These are phyloP conservation scores for Catamblyrhynchus diadema DNA, from an alignment of 2,797 vertebrate genomes.

Conservation along the genomic window DNA sequence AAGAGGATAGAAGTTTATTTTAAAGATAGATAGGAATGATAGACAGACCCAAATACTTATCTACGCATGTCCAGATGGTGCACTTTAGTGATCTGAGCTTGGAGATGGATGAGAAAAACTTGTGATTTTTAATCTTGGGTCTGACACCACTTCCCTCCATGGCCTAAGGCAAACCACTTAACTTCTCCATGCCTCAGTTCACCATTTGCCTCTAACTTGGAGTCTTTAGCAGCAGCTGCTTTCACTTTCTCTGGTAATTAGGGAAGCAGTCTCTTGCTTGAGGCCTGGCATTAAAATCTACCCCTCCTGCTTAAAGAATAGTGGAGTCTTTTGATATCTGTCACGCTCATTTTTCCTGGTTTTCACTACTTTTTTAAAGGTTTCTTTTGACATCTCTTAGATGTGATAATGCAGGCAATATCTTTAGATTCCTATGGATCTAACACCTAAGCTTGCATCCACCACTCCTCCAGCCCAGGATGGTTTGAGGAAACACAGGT, in stretches of 20 bases:
- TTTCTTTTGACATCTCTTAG: background rate
- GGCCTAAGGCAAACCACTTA: conserved; percentile 46
- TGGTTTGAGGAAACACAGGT: background rate
- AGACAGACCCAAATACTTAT: background rate
- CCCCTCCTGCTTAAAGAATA: background rate
- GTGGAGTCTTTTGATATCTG: background rate
- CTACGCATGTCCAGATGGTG: conserved; percentile 25
- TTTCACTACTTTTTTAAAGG: background rate
- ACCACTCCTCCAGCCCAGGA: too few species aligned
- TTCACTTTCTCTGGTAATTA: conserved; percentile 46
- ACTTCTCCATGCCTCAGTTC: conserved; percentile 53
- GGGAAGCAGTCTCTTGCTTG: conserved; percentile 2
- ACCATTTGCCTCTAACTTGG: conserved; percentile 26
- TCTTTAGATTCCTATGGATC: background rate
- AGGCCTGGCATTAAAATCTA: conserved; percentile 10
- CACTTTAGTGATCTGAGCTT: background rate
- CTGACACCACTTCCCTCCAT: background rate
- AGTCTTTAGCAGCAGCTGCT: conserved; percentile 38
- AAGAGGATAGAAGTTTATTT: background rate
- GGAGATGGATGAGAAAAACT: background rate
- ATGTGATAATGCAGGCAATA: background rate
- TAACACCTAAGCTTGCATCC: background rate
- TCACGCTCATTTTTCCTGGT: background rate
- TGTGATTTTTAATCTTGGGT: conserved; percentile 29
- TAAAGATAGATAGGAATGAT: background rate